Evolutionary conservation across 2,888 invertebrate species (phyloP), one percentile per base, ranked within the genome.

Genomic region (Hipparchia sbordonii): DNA sequence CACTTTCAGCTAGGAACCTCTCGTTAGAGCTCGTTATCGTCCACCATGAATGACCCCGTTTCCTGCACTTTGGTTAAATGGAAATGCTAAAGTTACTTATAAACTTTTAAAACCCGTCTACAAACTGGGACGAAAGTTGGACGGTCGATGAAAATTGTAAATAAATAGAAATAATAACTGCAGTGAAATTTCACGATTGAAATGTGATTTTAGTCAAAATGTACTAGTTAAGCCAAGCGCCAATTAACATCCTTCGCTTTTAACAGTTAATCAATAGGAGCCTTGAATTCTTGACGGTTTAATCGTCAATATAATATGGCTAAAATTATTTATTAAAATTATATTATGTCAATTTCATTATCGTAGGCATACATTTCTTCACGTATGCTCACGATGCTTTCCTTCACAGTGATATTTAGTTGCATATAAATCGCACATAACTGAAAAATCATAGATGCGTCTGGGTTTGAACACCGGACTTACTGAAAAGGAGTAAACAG

Each of bases 11-110:
- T 12, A 33, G 48, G 81, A 82, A 82, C 81, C 82, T 81, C 82
- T 86, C 82, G 80, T 85, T 85, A 84, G 87, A 91, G 85, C 88
- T 91, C 89, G 88, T 91, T 93, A 92, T 90, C 89, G 89, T 87
- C 80, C 83, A 80, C 82, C 83, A 51, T 60, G 60, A 68, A 79
- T 85, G 90, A 84, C 91, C 92, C 86, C 88, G 84, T 91, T 91
- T 85, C 85, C 82, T 84, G 82, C 84, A 85, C 87, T 90, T 86
- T 83, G 84, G 79, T 84, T 86, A 87, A 87, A 87, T 86, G 87
- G 85, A 89, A 89, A 83, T 85, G 75, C 68, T 72, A 52, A 70
- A 74, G 84, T 87, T 85, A 87, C 85, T 85, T 85, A 85, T 85
- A 87, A 84, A 87, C 88, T 88, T 84, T 82, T 87, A 86, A 87